Base-by-base conservation (phyloP, 2,888 invertebrate species). In the Amaurobius ferox region DNA sequence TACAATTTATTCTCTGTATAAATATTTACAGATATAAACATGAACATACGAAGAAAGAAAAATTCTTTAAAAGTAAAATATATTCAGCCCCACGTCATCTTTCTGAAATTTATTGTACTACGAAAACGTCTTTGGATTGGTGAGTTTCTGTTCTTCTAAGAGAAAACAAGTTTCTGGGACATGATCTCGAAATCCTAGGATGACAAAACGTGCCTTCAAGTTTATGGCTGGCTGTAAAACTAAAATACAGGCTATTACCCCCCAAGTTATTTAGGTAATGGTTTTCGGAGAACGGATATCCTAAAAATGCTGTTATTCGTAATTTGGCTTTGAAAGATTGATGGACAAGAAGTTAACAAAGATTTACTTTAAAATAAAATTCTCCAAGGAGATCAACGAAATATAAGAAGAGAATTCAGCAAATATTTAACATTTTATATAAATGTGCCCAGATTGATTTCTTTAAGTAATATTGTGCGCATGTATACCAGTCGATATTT, bases 151-250 rank as follows among this genome's bases (percentile, higher is more conserved):
- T 44, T 9, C 44, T 5, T 6, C 35, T 7, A 35, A 2, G 2
- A 2, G 44, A 44, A 16, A 9, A 44, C 13, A 44, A 44, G 13
- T 44, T 44, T 16, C 9, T 2, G 16, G 44, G 44, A 44, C 16
- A 44, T 44, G 44, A 44, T 44, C 6, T 44, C 44, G 13, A 16
- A 44, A 44, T 44, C 44, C 44, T 2, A 2, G 16, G 44, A 44
- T 44, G 44, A 44, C 44, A 44, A 44, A 44, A 44, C 44, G 44
- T 44, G 44, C 44, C 44, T 44, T 44, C 13, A 44, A 16, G 11
- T 44, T 44, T 44, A 44, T 44, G 44, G 44, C 44, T 44, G 44
- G 44, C n/a, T 44, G 44, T 44, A 44, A 44, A 44, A 44, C 13
- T 44, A 44, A 44, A 44, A 44, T 16, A 44, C 44, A 44, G 44